phyloP scores from a whole-genome alignment of 1,140 invertebrate genomes.

The Amyelois transitella region DNA sequence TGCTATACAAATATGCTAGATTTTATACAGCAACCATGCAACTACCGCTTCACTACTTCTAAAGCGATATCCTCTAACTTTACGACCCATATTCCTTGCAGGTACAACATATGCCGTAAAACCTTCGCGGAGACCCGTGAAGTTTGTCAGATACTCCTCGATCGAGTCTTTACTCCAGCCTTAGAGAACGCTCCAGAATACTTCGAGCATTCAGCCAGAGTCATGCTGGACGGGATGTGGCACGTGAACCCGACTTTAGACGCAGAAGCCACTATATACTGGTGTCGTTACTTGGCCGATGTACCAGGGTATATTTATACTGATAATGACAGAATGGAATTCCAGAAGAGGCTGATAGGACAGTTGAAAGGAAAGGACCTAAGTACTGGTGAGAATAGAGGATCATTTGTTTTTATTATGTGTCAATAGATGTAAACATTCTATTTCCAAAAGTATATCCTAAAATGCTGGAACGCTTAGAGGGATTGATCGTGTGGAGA shows the following conservation, averaged over 20 bases:
- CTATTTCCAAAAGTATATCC: too few relatives aligned
- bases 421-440: too few relatives aligned
- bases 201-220: conserved; percentile 65
- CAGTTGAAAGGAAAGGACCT: conserved; percentile 34
- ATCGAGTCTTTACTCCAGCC: conserved; percentile 56
- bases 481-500: too few relatives aligned
- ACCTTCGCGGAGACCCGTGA: conserved; percentile 59
- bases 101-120: conserved; percentile 76
- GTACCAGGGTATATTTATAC: conserved; percentile 60
- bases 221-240: conserved; percentile 69
- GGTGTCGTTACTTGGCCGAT: conserved; percentile 35
- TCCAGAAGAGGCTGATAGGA: conserved; percentile 27
- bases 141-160: conserved; percentile 53
- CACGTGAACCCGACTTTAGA: conserved; percentile 51
- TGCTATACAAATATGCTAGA: too few relatives aligned
- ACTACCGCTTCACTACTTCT: too few relatives aligned
- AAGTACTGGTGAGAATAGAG: conserved; percentile 32
- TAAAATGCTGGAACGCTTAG: too few relatives aligned
- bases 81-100: conserved; percentile 17
- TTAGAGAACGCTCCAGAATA: conserved; percentile 66
- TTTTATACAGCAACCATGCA: too few relatives aligned
- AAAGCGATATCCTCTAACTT: too few relatives aligned
- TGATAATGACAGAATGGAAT: conserved; percentile 36
- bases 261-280: conserved; percentile 43
- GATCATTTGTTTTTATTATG: too few relatives aligned